Conservation (phyloP, 2,113 vertebrate genomes). For the Speoplatyrhinus poulsoni region DNA sequence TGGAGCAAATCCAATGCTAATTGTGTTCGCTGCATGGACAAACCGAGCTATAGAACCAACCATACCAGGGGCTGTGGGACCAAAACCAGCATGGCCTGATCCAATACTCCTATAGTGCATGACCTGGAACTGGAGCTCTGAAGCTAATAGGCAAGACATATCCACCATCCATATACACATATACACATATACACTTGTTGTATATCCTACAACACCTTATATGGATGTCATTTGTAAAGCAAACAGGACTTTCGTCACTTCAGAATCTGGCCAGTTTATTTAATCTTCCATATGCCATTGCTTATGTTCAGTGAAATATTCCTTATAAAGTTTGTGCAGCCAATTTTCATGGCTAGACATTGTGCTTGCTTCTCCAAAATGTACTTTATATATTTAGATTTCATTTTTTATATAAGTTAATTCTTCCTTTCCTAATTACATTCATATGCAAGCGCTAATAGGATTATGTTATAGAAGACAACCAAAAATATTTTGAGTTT, state of each 20-base stretch:
- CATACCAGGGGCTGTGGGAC: no score
- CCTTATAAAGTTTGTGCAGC: constrained; percentile 4
- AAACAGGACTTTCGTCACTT: constrained; percentile 35
- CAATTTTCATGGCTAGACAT: constrained; percentile 2
- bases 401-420: no score
- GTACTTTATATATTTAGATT: neutral
- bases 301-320: neutral
- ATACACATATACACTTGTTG: no score
- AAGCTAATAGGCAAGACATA: no score
- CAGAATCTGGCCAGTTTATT: constrained; percentile 14
- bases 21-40: no score
- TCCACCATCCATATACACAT: neutral
- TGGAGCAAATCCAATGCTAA: no score
- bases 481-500: no score
- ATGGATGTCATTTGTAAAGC: constrained; percentile 40
- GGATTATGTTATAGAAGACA: no score
- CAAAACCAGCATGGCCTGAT: no score
- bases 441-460: no score
- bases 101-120: neutral
- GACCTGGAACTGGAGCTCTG: neutral
- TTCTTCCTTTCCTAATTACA: no score
- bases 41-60: no score
- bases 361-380: neutral
- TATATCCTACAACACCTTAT: constrained; percentile 14
- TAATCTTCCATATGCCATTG: constrained; percentile 6